A percentile compares a stretch with the other conserved stretches of the same genome.
These are phyloP conservation scores for Drosophila pectinifera DNA, from an alignment of 1,140 invertebrate genomes.

Conservation along the genomic window DNA sequence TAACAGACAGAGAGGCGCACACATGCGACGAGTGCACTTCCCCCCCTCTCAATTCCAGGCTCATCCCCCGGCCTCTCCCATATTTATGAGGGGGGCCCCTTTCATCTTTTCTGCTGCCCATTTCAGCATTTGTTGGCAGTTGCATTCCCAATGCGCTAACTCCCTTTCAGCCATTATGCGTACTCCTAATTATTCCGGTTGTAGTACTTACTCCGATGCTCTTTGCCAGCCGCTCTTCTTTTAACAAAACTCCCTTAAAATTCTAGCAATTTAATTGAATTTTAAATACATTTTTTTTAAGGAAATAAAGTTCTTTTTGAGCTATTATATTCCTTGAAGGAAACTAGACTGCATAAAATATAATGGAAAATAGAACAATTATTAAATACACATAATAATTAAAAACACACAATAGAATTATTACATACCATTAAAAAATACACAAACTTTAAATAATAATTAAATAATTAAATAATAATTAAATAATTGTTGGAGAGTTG, in stretches of 20 bases:
- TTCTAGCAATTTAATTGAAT: background rate
- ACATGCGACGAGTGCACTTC: conserved; percentile 41
- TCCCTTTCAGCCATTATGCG: conserved; percentile 18
- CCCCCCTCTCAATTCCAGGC: conserved; percentile 10
- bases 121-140: conserved; percentile 59
- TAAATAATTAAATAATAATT: too few species aligned
- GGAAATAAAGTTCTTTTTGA: background rate
- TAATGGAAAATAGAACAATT: too few species aligned
- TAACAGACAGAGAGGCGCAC: conserved; percentile 32
- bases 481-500: too few species aligned
- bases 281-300: background rate
- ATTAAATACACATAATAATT: too few species aligned
- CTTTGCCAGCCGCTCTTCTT: background rate
- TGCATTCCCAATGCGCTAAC: conserved; percentile 40
- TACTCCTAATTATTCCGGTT: conserved; percentile 32
- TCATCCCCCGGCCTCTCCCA: conserved; percentile 8
- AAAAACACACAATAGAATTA: too few species aligned
- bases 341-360: too few species aligned
- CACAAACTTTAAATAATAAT: too few species aligned
- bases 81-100: conserved; percentile 72
- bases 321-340: too few species aligned
- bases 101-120: conserved; percentile 75
- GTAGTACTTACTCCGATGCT: background rate
- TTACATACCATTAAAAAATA: too few species aligned
- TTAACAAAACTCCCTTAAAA: background rate